phyloP scores from a whole-genome alignment of 2,797 vertebrate genomes.

The Epinephelus malabaricus region DNA sequence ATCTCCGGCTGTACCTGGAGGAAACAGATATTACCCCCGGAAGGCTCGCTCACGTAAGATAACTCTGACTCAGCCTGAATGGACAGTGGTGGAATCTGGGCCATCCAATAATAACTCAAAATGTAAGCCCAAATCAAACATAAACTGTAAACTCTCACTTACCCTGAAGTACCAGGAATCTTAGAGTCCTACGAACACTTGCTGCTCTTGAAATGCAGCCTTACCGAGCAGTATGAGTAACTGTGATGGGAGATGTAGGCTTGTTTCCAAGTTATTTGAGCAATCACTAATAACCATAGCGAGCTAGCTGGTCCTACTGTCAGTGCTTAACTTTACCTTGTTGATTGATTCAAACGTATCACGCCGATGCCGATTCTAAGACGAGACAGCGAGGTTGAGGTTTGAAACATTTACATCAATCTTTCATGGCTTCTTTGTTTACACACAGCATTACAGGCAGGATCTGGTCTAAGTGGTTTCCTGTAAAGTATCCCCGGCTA shows the following conservation, averaged over 20 bases:
- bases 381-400: constrained; percentile 59
- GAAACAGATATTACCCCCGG: constrained; percentile 53
- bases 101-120: constrained; percentile 35
- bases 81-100: constrained; percentile 35
- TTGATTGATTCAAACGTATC: constrained; percentile 7
- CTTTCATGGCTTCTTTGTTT: constrained; percentile 83
- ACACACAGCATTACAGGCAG: constrained; percentile 73
- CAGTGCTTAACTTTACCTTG: neutral
- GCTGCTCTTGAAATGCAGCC: neutral
- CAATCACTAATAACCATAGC: neutral
- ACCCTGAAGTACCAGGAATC: neutral
- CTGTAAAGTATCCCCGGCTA: constrained; percentile 71
- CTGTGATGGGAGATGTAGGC: neutral
- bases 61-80: constrained; percentile 35
- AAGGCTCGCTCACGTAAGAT: constrained; percentile 43
- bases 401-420: constrained; percentile 79
- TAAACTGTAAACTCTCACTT: constrained; percentile 3
- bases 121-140: constrained; percentile 15
- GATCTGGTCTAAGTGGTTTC: constrained; percentile 76
- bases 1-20: constrained; percentile 51
- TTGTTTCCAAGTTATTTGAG: neutral
- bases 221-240: neutral
- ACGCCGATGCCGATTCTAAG: constrained; percentile 18
- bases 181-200: neutral
- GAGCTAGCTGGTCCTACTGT: neutral